Percentiles rank a stretch among this genome's conserved stretches.
Conservation (phyloP, 2,113 vertebrate species). For the Crotophaga sulcirostris region DNA sequence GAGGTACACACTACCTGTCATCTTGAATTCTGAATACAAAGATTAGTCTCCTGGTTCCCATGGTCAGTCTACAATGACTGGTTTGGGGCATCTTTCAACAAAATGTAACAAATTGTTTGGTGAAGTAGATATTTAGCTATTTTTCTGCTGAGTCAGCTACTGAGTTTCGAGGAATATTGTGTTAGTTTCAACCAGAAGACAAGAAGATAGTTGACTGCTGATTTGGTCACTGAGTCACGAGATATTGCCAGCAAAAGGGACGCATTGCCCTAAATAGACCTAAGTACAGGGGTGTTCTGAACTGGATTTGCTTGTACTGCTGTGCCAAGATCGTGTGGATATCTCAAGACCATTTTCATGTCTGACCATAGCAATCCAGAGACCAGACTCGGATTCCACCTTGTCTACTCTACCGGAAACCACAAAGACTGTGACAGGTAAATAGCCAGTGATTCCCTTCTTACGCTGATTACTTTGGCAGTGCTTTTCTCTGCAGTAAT, state of each 20-base stretch:
- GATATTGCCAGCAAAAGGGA: background rate
- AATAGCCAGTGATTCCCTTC: background rate
- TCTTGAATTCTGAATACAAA: background rate
- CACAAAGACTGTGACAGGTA: constrained; percentile 4
- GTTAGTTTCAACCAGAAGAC: accelerated
- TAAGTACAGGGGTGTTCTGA: background rate
- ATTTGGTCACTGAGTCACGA: background rate
- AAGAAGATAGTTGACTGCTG: accelerated
- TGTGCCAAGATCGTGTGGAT: background rate
- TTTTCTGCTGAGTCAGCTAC: background rate
- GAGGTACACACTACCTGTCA: no score
- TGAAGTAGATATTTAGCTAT: background rate
- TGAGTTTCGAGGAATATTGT: background rate
- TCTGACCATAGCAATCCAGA: background rate
- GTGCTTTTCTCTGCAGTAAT: background rate
- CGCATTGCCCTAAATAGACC: accelerated
- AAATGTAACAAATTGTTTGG: background rate
- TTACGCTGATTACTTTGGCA: background rate
- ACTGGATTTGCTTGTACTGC: background rate
- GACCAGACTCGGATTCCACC: background rate
- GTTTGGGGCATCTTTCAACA: background rate
- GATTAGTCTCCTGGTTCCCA: background rate
- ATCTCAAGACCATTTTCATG: background rate
- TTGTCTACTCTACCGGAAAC: background rate
- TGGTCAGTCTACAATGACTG: accelerated